Evolutionary conservation across 2,888 invertebrate genomes (phyloP).

Genomic region (Sphecodes monilicornis): DNA sequence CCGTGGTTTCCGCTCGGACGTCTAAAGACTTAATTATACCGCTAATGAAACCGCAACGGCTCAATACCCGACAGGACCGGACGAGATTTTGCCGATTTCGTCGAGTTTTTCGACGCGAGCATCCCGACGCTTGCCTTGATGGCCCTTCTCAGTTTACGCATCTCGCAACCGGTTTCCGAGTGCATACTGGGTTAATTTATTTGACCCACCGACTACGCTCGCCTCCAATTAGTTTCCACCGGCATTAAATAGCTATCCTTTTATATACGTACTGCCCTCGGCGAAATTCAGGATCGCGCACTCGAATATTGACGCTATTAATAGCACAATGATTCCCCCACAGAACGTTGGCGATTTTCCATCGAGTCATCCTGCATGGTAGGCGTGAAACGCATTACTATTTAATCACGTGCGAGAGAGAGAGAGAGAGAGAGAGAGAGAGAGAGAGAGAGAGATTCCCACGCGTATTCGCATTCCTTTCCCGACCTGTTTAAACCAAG

Average conservation of each 20-base stretch:
- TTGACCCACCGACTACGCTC: conserved; percentile 75
- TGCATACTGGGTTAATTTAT: conserved; percentile 79
- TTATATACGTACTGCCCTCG: conserved; percentile 33
- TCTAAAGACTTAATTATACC: conserved; percentile 6
- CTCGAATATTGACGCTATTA: conserved; percentile 25
- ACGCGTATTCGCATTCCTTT: conserved; percentile 24
- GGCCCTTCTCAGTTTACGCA: conserved; percentile 61
- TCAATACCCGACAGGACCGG: not conserved
- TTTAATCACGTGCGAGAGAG: not conserved
- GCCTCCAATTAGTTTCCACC: conserved; percentile 70
- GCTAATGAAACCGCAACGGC: conserved; percentile 6
- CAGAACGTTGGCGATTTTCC: not conserved
- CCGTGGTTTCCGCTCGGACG: not conserved
- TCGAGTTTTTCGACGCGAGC: not conserved
- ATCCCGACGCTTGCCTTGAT: conserved; percentile 54
- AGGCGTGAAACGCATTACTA: conserved; percentile 12
- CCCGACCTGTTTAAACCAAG: not conserved
- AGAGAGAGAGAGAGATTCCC: not conserved
- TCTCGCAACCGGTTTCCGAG: conserved; percentile 50
- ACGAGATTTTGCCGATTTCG: conserved; percentile 11
- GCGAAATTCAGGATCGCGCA: conserved; percentile 39
- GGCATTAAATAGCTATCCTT: conserved; percentile 58
- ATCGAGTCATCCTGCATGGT: not conserved
- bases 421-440: not conserved
- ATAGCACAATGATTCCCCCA: conserved; percentile 20